Percentiles rank a stretch among this genome's conserved stretches.
Evolutionary conservation across 2,797 vertebrate species (phyloP).

Genomic region (Carcharodon carcharias): DNA sequence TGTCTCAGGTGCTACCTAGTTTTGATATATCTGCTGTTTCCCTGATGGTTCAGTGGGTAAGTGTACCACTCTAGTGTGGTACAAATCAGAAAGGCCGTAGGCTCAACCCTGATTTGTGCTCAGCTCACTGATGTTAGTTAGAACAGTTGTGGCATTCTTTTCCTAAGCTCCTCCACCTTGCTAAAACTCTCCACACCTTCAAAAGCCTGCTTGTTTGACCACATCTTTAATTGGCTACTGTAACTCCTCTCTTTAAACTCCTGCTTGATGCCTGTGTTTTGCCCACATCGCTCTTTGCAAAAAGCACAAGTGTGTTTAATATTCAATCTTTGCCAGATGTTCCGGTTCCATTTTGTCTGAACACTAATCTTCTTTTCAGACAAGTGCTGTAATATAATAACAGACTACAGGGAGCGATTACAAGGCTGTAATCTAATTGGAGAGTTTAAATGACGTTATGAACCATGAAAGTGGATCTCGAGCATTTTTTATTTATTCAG

Average conservation of each 20-base stretch:
- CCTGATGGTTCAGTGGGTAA: background rate
- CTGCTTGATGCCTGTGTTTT: background rate
- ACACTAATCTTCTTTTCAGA: slow-evolving; percentile 32
- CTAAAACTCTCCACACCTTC: background rate
- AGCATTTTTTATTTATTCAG: background rate
- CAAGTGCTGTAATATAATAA: slow-evolving; percentile 29
- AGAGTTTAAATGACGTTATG: background rate
- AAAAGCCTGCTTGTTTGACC: background rate
- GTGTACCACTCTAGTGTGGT: background rate
- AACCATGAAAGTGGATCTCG: background rate
- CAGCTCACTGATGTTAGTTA: background rate
- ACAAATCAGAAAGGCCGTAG: background rate
- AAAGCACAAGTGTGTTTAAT: slow-evolving; percentile 18
- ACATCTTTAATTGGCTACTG: background rate
- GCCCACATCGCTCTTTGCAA: background rate
- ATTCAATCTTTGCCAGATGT: slow-evolving; percentile 33
- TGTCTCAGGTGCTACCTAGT: background rate
- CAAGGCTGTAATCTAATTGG: slow-evolving; percentile 30
- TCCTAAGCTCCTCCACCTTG: background rate
- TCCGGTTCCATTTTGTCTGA: slow-evolving; percentile 14
- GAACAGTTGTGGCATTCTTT: background rate
- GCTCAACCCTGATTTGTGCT: background rate
- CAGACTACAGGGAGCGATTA: slow-evolving; percentile 24
- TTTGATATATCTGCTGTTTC: background rate
- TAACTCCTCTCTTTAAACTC: background rate